Evolutionary conservation across 2,888 invertebrate genomes (phyloP).

Genomic region (Lampropteryx suffumata): DNA sequence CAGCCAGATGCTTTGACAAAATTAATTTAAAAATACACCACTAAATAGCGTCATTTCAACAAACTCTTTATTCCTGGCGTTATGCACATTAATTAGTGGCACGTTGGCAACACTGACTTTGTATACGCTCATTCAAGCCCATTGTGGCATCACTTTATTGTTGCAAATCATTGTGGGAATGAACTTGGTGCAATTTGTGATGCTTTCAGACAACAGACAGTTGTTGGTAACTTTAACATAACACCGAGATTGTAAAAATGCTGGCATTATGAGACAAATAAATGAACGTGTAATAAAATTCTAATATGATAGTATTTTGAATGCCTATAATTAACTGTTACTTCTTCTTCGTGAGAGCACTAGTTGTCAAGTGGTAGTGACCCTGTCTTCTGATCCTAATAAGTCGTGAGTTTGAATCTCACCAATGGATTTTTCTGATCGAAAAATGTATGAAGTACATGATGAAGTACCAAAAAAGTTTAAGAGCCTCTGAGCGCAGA

Average conservation of each 20-base stretch:
- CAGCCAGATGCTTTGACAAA: slow-evolving; percentile 28
- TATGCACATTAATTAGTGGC: slow-evolving; percentile 62
- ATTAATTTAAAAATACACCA: slow-evolving; percentile 31
- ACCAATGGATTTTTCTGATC: too few species aligned
- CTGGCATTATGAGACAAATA: too few species aligned
- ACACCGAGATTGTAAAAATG: neutral
- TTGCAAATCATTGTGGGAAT: slow-evolving; percentile 38
- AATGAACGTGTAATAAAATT: too few species aligned
- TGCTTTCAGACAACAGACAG: slow-evolving; percentile 13
- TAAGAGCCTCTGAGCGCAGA: too few species aligned
- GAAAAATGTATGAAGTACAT: too few species aligned
- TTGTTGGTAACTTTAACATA: slow-evolving; percentile 9
- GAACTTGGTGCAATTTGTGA: slow-evolving; percentile 28
- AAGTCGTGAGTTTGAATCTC: too few species aligned
- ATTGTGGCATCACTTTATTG: slow-evolving; percentile 58
- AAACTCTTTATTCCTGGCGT: slow-evolving; percentile 31
- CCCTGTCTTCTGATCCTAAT: too few species aligned
- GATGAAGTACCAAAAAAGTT: too few species aligned
- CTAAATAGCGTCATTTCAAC: slow-evolving; percentile 32
- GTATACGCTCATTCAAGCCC: slow-evolving; percentile 46
- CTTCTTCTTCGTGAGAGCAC: too few species aligned
- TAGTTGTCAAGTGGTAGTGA: too few species aligned
- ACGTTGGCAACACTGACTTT: slow-evolving; percentile 46
- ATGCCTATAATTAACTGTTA: too few species aligned
- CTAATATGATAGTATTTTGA: too few species aligned